Base-by-base conservation (phyloP, 2,797 vertebrate genomes). In the Buphagus erythrorhynchus region DNA sequence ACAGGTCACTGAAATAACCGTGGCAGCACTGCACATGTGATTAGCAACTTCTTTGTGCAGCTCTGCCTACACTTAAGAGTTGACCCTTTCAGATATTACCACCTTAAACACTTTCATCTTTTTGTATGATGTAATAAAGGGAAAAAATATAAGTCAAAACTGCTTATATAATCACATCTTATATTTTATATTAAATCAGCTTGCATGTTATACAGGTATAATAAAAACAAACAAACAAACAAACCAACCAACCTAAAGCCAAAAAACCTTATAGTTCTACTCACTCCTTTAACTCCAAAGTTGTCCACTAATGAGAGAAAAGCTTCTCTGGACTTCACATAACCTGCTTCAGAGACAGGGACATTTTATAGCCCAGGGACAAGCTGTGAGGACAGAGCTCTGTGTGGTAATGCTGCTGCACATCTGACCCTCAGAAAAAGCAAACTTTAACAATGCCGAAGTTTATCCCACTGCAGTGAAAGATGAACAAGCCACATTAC, bases 401-500 rank as follows among this genome's bases (percentile, higher is more conserved):
- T 25, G 28, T 45, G 26, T 6, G 20, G 62, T 73, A 63, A 38
- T 8, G 15, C 13, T 55, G 33, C 48, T 1, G 1, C 15, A 3
- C 11, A 8, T 10, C 31, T 54, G 62, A 76, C 57, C 54, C 48
- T 80, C 24, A 51, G 31, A 59, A 80, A 36, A 33, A 48, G 24
- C 14, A 10, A 46, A 26, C n/a, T 16, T 3, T 17, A 35, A 15
- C 35, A 43, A 25, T 1, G 1, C 28, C 29, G 65, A 40, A 76
- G 13, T 15, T 71, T 31, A 40, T 49, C 17, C 15, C 29, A 13
- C 16, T 3, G 24, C 35, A 78, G 38, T 12, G 55, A 57, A 40
- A 54, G 25, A 17, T 0, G 18, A 67, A 67, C 26, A 33, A 46
- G 19, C 29, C 48, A 38, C 0, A 0, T 29, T 4, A 20, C 10